Conservation (phyloP, 2,888 invertebrate species). For the Agrochola litura region DNA sequence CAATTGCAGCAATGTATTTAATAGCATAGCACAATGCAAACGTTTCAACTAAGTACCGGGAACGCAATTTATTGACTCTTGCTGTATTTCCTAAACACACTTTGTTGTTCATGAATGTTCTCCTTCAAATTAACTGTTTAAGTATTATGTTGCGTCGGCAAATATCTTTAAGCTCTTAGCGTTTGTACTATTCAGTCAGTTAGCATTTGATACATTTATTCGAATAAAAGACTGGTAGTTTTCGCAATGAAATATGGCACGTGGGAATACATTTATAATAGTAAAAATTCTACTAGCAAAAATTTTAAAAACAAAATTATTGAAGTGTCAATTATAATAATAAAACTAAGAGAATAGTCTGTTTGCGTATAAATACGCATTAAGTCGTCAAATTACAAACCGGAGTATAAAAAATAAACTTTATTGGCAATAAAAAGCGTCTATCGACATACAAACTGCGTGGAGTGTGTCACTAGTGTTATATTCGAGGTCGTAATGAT, state of each 20-base stretch:
- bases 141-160: conserved; percentile 38
- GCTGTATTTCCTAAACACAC: conserved; percentile 71
- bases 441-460: conserved; percentile 70
- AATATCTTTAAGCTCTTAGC: conserved; percentile 28
- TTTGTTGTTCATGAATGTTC: conserved; percentile 68
- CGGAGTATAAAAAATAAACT: conserved; percentile 37
- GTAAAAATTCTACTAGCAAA: conserved; percentile 12
- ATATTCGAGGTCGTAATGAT: conserved; percentile 84
- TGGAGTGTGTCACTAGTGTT: conserved; percentile 72
- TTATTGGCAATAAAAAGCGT: conserved; percentile 55
- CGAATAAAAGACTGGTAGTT: not conserved
- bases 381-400: conserved; percentile 40
- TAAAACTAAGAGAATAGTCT: conserved; percentile 37
- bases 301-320: conserved; percentile 28
- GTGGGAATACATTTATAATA: conserved; percentile 18
- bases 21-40: conserved; percentile 76
- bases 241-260: conserved; percentile 6
- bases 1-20: conserved; percentile 80
- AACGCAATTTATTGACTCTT: conserved; percentile 77
- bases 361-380: conserved; percentile 48
- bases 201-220: not conserved
- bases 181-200: conserved; percentile 10
- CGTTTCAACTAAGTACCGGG: conserved; percentile 74
- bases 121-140: conserved; percentile 53
- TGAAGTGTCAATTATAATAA: conserved; percentile 30